Evolutionary conservation across 2,888 invertebrate species (phyloP).

Genomic region (Spilosoma lubricipeda): DNA sequence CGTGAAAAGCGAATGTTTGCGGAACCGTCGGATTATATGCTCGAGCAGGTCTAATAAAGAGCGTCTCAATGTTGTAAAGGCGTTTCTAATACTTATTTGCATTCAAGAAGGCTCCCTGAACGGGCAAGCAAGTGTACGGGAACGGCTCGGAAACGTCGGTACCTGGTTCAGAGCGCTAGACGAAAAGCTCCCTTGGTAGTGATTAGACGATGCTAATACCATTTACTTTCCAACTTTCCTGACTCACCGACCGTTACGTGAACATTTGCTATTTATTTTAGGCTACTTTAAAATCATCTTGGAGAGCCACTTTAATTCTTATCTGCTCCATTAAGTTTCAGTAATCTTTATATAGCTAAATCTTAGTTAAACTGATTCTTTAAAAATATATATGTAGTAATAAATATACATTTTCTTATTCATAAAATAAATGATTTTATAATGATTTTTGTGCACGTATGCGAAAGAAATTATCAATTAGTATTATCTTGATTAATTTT

Average conservation of each 20-base stretch:
- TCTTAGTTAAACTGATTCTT: slow-evolving; percentile 38
- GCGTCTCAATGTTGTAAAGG: slow-evolving; percentile 82
- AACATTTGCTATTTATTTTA: slow-evolving; percentile 79
- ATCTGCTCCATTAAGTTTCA: slow-evolving; percentile 41
- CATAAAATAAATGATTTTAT: no score
- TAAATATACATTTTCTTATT: no score
- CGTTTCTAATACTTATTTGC: slow-evolving; percentile 84
- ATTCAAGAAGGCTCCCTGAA: slow-evolving; percentile 81
- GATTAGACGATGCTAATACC: slow-evolving; percentile 86
- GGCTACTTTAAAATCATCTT: slow-evolving; percentile 78
- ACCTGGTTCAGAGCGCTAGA: slow-evolving; percentile 70
- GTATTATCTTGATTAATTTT: no score
- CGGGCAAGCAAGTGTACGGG: slow-evolving; percentile 79
- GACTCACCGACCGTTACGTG: slow-evolving; percentile 80
- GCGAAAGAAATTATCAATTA: no score
- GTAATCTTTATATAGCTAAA: slow-evolving; percentile 45
- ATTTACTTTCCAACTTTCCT: slow-evolving; percentile 84
- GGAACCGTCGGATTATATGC: slow-evolving; percentile 72
- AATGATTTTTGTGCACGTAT: no score
- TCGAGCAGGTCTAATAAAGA: slow-evolving; percentile 81
- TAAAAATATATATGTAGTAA: no score
- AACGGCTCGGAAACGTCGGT: slow-evolving; percentile 68
- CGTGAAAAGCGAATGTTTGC: slow-evolving; percentile 69
- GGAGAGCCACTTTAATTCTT: slow-evolving; percentile 63
- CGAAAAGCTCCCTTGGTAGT: slow-evolving; percentile 82